Percentiles rank a stretch among this genome's conserved stretches.
phyloP scores from a whole-genome alignment of 2,888 invertebrate species.

The Tyria jacobaeae region DNA sequence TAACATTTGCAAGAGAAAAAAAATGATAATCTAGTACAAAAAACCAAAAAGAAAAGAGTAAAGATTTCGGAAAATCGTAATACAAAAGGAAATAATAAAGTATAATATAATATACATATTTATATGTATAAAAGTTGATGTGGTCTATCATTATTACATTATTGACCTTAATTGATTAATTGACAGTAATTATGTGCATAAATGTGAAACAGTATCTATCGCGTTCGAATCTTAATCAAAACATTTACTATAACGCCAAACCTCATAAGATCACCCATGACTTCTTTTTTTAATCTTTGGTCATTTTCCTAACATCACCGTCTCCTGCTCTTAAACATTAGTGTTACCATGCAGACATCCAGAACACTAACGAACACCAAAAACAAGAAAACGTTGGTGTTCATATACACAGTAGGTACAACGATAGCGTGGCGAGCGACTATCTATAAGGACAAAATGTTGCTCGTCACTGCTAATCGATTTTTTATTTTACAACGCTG shows the following conservation, averaged over 20 bases:
- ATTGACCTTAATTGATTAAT: conserved; percentile 18
- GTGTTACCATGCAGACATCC: conserved; percentile 22
- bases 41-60: neutral
- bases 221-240: conserved; percentile 21
- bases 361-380: conserved; percentile 21
- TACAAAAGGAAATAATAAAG: neutral
- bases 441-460: conserved; percentile 36
- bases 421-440: conserved; percentile 32
- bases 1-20: conserved; percentile 4
- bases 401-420: conserved; percentile 32
- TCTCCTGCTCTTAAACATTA: conserved; percentile 48
- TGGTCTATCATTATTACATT: conserved; percentile 1
- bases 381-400: conserved; percentile 7
- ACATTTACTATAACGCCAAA: conserved; percentile 10
- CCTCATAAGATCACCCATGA: conserved; percentile 15
- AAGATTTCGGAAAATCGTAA: neutral
- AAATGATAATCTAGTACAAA: neutral
- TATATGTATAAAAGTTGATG: conserved; percentile 2
- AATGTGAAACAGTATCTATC: conserved; percentile 23
- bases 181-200: conserved; percentile 34
- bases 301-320: neutral
- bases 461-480: conserved; percentile 29
- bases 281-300: neutral
- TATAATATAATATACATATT: too few relatives aligned
- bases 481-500: conserved; percentile 26